Base-by-base conservation (phyloP, 2,113 vertebrate species). In the Oncorhynchus tshawytscha region DNA sequence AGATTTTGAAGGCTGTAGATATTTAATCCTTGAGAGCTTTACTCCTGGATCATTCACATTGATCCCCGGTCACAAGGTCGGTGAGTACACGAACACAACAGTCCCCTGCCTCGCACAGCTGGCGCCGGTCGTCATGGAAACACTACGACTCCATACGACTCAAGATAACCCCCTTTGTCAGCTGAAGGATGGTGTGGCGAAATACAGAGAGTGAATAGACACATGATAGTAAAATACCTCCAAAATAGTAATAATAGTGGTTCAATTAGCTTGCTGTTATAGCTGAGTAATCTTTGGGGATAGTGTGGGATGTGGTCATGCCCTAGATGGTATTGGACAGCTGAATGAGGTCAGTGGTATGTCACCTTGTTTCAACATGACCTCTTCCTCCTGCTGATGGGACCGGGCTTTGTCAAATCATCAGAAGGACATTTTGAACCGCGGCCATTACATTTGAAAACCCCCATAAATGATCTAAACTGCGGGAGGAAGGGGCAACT, bases 51-150 rank as follows among this genome's bases (percentile, higher is more conserved):
- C 86, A 60, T 64, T 34, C 27, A 54, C 84, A 92, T 92, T 88
- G 90, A 93, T 89, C 87, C 25, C 84, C 82, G 91, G 92, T 93
- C 89, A 91, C 89, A 87, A 88, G 90, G 92, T 91, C 88, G 76
- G 84, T 83, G 90, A 92, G 90, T 82, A 87, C 81, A 81, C 25
- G 18, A 9, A 74, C 48, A 11, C 65, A n/a, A 70, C 34, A 48
- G 39, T 66, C 89, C 87, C 83, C 75, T n/a, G 29, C 77, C 88
- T 89, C 81, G 25, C 88, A 86, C 89, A 91, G 92, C 90, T 93
- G 91, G 87, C 81, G 83, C 84, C 76, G 71, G 92, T 93, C 60
- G 87, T 68, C 91, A 91, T 92, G 88, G 92, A 90, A 92, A 93
- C 92, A 85, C 87, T 84, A 84, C 75, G 83, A 87, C 84, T 86